A percentile compares a stretch with the other conserved stretches of the same genome.
Conservation (phyloP, 2,113 vertebrate genomes). For the Embiotoca jacksoni region DNA sequence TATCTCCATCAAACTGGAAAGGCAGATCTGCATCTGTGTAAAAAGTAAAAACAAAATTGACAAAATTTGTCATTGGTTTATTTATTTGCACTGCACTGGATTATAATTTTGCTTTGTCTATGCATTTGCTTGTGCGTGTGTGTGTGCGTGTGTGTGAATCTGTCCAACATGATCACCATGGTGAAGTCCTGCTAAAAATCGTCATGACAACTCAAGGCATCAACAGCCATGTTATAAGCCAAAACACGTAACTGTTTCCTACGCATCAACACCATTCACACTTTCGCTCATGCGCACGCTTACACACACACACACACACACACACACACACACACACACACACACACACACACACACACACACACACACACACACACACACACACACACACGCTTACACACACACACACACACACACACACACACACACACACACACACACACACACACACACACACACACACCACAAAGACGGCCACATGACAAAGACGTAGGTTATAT, state of each 20-base stretch:
- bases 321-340: slow-evolving; percentile 28
- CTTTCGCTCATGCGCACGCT: slow-evolving; percentile 54
- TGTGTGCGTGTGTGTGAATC: slow-evolving; percentile 32
- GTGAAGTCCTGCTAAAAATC: slow-evolving; percentile 81
- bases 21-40: slow-evolving; percentile 12
- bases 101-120: slow-evolving; percentile 26
- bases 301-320: slow-evolving; percentile 43
- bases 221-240: slow-evolving; percentile 76
- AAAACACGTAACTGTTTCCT: slow-evolving; percentile 82
- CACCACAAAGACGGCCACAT: slow-evolving; percentile 57
- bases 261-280: slow-evolving; percentile 77
- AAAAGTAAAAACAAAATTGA: slow-evolving; percentile 22
- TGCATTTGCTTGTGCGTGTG: slow-evolving; percentile 5
- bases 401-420: slow-evolving; percentile 43
- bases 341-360: slow-evolving; percentile 36
- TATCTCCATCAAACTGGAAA: slow-evolving; percentile 37
- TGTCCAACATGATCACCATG: slow-evolving; percentile 79
- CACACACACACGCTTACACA: slow-evolving; percentile 46
- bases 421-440: too few species aligned
- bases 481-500: slow-evolving; percentile 43
- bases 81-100: slow-evolving; percentile 38
- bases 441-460: slow-evolving; percentile 4
- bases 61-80: slow-evolving; percentile 50
- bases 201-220: slow-evolving; percentile 82
- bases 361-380: slow-evolving; percentile 48